phyloP scores from a whole-genome alignment of 2,888 invertebrate species.

The Morpho helenor region DNA sequence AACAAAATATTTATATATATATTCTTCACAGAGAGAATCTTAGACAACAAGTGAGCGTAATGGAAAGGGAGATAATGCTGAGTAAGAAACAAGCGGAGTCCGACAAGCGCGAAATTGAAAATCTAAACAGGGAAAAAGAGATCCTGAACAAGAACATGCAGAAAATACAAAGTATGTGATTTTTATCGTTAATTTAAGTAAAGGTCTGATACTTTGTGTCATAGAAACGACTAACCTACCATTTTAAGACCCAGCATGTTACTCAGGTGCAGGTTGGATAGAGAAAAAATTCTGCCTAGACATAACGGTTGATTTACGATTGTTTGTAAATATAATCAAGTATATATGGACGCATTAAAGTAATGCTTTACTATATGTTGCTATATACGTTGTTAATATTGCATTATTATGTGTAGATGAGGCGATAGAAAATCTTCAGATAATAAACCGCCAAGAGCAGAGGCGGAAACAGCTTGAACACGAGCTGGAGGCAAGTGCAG shows the following conservation, averaged over 20 bases:
- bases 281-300: too few species aligned
- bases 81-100: slow-evolving; percentile 74
- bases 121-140: slow-evolving; percentile 83
- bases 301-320: too few species aligned
- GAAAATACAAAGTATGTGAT: slow-evolving; percentile 71
- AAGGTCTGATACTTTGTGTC: too few species aligned
- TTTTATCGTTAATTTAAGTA: too few species aligned
- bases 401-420: slow-evolving; percentile 40
- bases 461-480: slow-evolving; percentile 83
- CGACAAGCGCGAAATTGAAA: slow-evolving; percentile 82
- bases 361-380: too few species aligned
- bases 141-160: slow-evolving; percentile 80
- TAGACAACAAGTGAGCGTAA: slow-evolving; percentile 68
- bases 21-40: slow-evolving; percentile 57
- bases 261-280: too few species aligned
- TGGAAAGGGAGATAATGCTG: slow-evolving; percentile 81
- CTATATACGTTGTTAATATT: too few species aligned
- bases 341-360: too few species aligned
- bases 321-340: too few species aligned
- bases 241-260: too few species aligned
- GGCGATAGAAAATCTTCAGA: slow-evolving; percentile 78
- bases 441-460: slow-evolving; percentile 83
- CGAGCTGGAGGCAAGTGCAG: slow-evolving; percentile 80
- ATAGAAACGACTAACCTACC: too few species aligned
- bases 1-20: too few species aligned